phyloP scores from a whole-genome alignment of 2,113 vertebrate species.

The Malurus cyaneus region DNA sequence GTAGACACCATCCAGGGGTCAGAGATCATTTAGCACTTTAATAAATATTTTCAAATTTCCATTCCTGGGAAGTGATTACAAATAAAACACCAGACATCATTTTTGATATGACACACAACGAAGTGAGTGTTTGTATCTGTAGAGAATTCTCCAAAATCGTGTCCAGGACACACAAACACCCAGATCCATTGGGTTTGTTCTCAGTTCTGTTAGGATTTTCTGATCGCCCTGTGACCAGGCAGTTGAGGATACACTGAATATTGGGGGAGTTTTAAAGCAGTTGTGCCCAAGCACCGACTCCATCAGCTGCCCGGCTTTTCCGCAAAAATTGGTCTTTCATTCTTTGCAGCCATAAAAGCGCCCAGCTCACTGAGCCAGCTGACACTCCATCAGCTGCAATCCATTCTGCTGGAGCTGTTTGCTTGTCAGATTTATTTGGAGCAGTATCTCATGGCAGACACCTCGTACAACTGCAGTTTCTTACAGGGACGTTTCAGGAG shows the following conservation, averaged over 20 bases:
- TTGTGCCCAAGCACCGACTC: background rate
- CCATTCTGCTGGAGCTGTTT: background rate
- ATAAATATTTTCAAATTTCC: background rate
- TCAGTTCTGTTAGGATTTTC: rapidly evolving
- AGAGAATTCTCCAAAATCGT: background rate
- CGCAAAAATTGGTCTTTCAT: background rate
- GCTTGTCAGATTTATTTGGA: constrained; percentile 37
- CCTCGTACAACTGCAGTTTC: background rate
- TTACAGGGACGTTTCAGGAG: background rate
- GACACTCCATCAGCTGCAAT: background rate
- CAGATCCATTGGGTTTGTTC: background rate
- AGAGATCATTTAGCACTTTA: background rate
- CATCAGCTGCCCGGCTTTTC: background rate
- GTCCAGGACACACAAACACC: background rate
- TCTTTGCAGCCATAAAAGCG: background rate
- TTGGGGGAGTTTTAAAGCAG: background rate
- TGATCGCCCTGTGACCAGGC: background rate
- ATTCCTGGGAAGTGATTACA: background rate
- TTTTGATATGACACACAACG: background rate
- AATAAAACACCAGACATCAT: background rate
- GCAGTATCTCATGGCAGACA: constrained; percentile 23
- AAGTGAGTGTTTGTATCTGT: background rate
- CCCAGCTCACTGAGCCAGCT: background rate
- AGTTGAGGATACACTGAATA: background rate
- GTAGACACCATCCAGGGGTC: background rate